Base-by-base conservation (phyloP, 1,140 invertebrate species). In the Drosophila pallidifrons region DNA sequence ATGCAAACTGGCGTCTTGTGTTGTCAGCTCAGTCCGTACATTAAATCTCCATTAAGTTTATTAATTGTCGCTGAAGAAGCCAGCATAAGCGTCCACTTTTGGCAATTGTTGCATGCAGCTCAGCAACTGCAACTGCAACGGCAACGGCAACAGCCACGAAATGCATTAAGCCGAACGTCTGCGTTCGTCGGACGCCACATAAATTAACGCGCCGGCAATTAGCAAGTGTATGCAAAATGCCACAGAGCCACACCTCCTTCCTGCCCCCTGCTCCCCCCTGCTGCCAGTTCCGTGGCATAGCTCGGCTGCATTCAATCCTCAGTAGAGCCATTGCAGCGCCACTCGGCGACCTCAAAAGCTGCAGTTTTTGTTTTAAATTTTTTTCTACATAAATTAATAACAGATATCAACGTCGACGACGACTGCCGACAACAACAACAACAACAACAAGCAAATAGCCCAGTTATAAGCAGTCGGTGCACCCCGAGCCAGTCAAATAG, bases 161-260 rank as follows among this genome's bases (percentile, higher is more conserved):
- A 78, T 89, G 81, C 85, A 89, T 89, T 89, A 89, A 89, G 86
- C 72, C 46, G 52, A 58, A 52, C 63, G 61, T 73, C 79, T 55
- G 60, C 67, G 72, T 49, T 35, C 68, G 49, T 52, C 75, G 67
- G 83, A 83, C 81, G 85, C 86, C 86, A 81, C 86, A 90, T 85
- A 89, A 89, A 89, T 89, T 89, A 89, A 90, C 86, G 85, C 81
- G 66, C 69, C 71, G 78, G 85, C 85, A 89, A 89, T 89, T 89
- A 89, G 86, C 86, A 89, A 86, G 86, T 90, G 85, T 90, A 89
- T 89, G 86, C 85, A 90, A 90, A 89, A 90, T 90, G 75, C 75
- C 51, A 68, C 63, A 72, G 69, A 55, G 64, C 71, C 66, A 74
- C 57, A 20, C 59, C 38, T 54, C 46, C 20, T 32, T 11, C 11